These are phyloP conservation scores for Salmo trutta DNA, from an alignment of 2,797 vertebrate species.

Conservation along the genomic window DNA sequence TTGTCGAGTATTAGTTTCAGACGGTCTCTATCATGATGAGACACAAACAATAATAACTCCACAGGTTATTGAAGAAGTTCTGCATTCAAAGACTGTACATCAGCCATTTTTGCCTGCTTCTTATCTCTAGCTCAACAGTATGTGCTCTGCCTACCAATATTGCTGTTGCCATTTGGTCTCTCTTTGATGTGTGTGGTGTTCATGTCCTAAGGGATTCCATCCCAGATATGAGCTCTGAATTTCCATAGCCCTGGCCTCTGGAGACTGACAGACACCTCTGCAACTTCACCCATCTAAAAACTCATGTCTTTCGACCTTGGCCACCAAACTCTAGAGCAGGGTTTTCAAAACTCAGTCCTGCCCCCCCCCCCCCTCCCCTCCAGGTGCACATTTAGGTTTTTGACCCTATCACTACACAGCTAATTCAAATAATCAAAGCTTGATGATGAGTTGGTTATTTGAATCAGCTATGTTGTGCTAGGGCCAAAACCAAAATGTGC, in stretches of 20 bases:
- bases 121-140: background rate
- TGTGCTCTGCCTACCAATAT: background rate
- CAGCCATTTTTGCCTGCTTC: background rate
- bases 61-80: conserved; percentile 9
- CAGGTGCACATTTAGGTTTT: too few relatives aligned
- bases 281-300: background rate
- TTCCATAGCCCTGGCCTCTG: conserved; percentile 1
- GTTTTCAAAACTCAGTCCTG: too few relatives aligned
- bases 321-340: background rate
- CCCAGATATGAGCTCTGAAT: background rate
- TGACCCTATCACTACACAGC: too few relatives aligned
- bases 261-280: background rate
- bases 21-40: background rate
- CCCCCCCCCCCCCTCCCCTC: too few relatives aligned
- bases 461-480: too few relatives aligned
- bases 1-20: background rate
- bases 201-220: background rate
- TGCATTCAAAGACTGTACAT: background rate
- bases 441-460: too few relatives aligned
- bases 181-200: conserved; percentile 2
- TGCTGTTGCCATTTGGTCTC: background rate
- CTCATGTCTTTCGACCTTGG: background rate
- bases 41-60: too few relatives aligned
- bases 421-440: too few relatives aligned
- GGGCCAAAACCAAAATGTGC: too few relatives aligned